Conservation (phyloP, 2,888 invertebrate genomes). For the Pegoplata infirma region DNA sequence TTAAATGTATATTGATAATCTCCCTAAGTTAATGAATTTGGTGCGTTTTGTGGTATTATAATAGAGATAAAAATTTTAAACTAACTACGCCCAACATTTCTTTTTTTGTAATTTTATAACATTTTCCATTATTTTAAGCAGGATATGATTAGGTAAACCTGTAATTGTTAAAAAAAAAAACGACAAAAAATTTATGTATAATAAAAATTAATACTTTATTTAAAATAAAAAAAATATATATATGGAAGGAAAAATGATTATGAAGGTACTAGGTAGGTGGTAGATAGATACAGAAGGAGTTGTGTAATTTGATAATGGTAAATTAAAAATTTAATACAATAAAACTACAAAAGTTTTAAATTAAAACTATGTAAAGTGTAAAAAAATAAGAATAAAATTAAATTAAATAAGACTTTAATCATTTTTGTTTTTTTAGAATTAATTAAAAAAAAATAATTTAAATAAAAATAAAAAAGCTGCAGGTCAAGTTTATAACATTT, state of each 20-base stretch:
- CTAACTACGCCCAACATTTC: neutral
- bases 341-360: conserved; percentile 22
- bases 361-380: conserved; percentile 37
- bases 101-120: neutral
- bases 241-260: conserved; percentile 21
- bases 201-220: conserved; percentile 61
- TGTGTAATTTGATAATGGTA: conserved; percentile 34
- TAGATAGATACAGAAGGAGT: neutral
- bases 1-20: neutral
- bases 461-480: conserved; percentile 28
- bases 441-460: conserved; percentile 7
- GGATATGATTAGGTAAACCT: neutral
- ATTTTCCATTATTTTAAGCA: neutral
- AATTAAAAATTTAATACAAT: conserved; percentile 6
- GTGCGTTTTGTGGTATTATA: conserved; percentile 3
- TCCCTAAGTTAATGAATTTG: conserved; percentile 5
- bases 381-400: conserved; percentile 37
- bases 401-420: conserved; percentile 15
- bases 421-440: neutral
- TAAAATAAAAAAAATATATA: conserved; percentile 36
- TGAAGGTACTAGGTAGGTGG: conserved; percentile 32
- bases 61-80: neutral
- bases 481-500: conserved; percentile 36
- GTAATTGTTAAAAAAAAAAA: conserved; percentile 20
- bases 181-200: conserved; percentile 35